Percentiles rank a stretch among this genome's conserved stretches.
Conservation (phyloP, 2,888 invertebrate genomes). For the Drosophila anomalata region DNA sequence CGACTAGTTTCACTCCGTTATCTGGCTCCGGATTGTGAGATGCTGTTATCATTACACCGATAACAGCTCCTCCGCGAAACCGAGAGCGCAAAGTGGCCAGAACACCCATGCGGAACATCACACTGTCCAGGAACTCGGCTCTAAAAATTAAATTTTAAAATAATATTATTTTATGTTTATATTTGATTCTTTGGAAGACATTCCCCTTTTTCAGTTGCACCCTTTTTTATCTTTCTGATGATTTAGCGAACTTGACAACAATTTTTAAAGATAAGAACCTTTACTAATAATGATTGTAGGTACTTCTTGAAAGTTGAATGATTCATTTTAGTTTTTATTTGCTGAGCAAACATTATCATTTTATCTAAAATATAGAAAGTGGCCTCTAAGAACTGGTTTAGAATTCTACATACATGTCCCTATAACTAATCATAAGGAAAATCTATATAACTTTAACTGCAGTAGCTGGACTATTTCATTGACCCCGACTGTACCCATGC, state of each 20-base stretch:
- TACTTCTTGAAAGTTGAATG: not conserved
- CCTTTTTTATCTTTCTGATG: not conserved
- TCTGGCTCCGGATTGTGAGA: slow-evolving; percentile 98
- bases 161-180: not conserved
- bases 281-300: not conserved
- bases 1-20: slow-evolving; percentile 98
- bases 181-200: too few relatives aligned
- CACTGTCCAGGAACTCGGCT: slow-evolving; percentile 93
- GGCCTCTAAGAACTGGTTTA: not conserved
- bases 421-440: too few relatives aligned
- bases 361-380: not conserved
- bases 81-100: slow-evolving; percentile 95
- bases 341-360: not conserved
- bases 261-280: not conserved
- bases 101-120: slow-evolving; percentile 97
- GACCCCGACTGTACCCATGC: slow-evolving; percentile 7
- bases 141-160: slow-evolving; percentile 84
- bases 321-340: not conserved
- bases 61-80: slow-evolving; percentile 91
- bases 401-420: too few relatives aligned
- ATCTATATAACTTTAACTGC: not conserved
- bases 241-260: not conserved
- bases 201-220: too few relatives aligned
- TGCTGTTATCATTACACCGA: slow-evolving; percentile 99
- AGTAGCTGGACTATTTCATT: not conserved